Evolutionary conservation across 2,797 vertebrate genomes (phyloP), one percentile per base, ranked within the genome.

Genomic region (Phyllotis vaccarum): DNA sequence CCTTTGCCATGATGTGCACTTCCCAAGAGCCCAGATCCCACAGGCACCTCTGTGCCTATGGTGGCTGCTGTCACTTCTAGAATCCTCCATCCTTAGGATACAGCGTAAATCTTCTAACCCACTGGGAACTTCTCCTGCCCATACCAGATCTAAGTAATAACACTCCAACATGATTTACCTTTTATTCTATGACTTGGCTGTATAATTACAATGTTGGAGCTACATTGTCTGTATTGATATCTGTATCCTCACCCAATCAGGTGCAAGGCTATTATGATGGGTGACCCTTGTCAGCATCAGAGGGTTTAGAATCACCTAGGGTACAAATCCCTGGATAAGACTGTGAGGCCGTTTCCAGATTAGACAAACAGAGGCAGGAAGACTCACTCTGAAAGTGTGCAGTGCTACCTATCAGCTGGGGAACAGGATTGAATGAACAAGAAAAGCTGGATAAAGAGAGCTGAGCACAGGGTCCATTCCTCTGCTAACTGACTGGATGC

Each of bases 21-120:
- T 40, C 19, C 43, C 37, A 54, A 10, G 24, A 6, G 52, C n/a
- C 56, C 62, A 58, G 83, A 16, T n/a, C 34, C 29, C 0, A 0
- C 0, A 3, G 40, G 31, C 9, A 64, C n/a, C 81, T 16, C 29
- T 34, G 24, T 0, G 22, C 4, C n/a, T n/a, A n/a, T n/a, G n/a
- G n/a, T n/a, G n/a, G n/a, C n/a, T n/a, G n/a, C n/a, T n/a, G n/a
- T n/a, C n/a, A n/a, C n/a, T n/a, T n/a, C n/a, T n/a, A n/a, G n/a
- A n/a, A n/a, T n/a, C n/a, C n/a, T 29, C 58, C 54, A 81, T 40
- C 14, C 68, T 70, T 31, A 58, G 54, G 22, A 13, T 92, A 46
- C 40, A 93, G 70, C 3, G 11, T 86, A 2, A 10, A 85, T 68
- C 78, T 82, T 82, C 72, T 40, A 14, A 49, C 34, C 75, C 43